Base-by-base conservation (phyloP, 2,113 vertebrate species). In the Stictonetta naevosa region DNA sequence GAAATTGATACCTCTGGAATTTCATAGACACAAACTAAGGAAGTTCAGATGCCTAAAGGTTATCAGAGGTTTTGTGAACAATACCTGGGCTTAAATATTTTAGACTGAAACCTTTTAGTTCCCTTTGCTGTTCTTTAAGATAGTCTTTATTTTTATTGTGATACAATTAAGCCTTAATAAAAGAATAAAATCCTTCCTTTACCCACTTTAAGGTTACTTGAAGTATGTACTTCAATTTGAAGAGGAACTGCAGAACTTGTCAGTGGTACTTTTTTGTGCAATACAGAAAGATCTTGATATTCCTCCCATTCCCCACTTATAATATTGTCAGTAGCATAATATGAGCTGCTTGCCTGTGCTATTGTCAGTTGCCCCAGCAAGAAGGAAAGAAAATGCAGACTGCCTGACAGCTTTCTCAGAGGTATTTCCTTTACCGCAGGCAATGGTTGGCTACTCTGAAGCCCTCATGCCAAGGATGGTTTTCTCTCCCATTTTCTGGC, bases 131-230 rank as follows among this genome's bases (percentile, higher is more conserved):
- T 2, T 75, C 34, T 75, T 80, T 79, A 62, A 36, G 25, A 40
- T 11, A 13, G 11, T 19, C 26, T 75, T 42, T 46, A 25, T 48
- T 76, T 74, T 81, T 72, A 33, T 60, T 74, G 23, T 28, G 10
- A 38, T 17, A 26, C 2, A 50, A 50, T 60, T 66, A 0, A 53
- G 19, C n/a, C 66, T 31, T 74, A 69, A 77, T 66, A 0, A 0
- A 62, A 11, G 18, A 7, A 63, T 25, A 77, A 90, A 72, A 63
- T 48, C 0, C 6, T 85, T 87, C 11, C 8, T 79, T 55, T 60
- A 22, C 23, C 18, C 16, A 13, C 29, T 83, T 83, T 59, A 60
- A 64, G 5, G 4, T 50, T 79, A 58, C 3, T 16, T 50, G 42
- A 75, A 76, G 13, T 56, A 44, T 17, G 23, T 46, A 55, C 40